These are phyloP conservation scores for Gavia stellata DNA, from an alignment of 2,113 vertebrate genomes.

Conservation along the genomic window DNA sequence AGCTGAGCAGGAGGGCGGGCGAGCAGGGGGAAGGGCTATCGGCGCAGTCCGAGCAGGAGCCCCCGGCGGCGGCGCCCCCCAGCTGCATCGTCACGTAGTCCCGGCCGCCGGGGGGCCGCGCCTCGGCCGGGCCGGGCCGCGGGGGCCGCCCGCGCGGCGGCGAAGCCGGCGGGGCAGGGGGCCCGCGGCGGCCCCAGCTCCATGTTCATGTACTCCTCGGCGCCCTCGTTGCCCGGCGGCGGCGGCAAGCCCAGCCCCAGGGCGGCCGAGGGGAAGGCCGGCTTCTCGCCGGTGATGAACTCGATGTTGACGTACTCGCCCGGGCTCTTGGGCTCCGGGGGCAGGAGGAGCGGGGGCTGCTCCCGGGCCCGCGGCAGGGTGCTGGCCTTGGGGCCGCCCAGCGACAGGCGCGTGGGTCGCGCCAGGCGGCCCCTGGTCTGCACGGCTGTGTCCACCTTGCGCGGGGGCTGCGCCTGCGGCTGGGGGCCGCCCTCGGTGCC, in stretches of 20 bases:
- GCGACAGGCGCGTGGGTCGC: constrained; percentile 79
- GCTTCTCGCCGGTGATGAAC: constrained; percentile 71
- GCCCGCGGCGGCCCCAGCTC: constrained; percentile 68
- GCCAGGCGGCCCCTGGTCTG: constrained; percentile 72
- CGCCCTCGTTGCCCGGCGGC: constrained; percentile 44
- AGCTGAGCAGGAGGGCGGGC: constrained; percentile 49
- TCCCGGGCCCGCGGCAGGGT: constrained; percentile 82
- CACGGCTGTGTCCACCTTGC: constrained; percentile 69
- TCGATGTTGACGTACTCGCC: constrained; percentile 88
- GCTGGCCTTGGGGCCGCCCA: constrained; percentile 83
- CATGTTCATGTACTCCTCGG: constrained; percentile 85
- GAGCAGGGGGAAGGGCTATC: constrained; percentile 31
- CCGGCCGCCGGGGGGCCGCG: constrained; percentile 18
- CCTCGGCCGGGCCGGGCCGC: constrained; percentile 29
- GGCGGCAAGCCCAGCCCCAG: constrained; percentile 27
- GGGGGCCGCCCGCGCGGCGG: not conserved
- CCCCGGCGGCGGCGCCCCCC: not conserved
- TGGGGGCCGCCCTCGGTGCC: not conserved
- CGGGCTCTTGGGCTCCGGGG: constrained; percentile 83
- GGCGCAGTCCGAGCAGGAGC: constrained; percentile 58
- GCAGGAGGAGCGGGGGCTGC: constrained; percentile 64
- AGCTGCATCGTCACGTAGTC: constrained; percentile 81
- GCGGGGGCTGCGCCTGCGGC: constrained; percentile 48
- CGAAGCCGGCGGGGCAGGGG: constrained; percentile 39
- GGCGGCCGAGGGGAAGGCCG: constrained; percentile 47